phyloP scores from a whole-genome alignment of 2,797 vertebrate genomes.

The Acropternis orthonyx region DNA sequence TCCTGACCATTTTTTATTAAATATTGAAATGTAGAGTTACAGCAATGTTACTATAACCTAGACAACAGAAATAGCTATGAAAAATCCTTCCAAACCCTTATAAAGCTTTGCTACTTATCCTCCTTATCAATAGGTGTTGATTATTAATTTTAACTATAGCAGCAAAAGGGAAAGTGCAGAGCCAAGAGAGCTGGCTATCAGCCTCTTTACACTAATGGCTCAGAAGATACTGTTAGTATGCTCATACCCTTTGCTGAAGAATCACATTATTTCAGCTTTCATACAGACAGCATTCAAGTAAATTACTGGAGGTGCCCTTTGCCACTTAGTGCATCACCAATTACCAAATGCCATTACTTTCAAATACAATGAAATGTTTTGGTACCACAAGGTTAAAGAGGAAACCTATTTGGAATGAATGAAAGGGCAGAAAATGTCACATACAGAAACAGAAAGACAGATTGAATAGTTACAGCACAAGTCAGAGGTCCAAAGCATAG shows the following conservation, averaged over 20 bases:
- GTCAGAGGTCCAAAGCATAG: neutral
- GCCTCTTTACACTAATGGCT: neutral
- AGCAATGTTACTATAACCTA: neutral
- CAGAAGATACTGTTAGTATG: neutral
- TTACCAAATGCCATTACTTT: constrained; percentile 33
- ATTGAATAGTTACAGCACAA: constrained; percentile 7
- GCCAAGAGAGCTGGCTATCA: neutral
- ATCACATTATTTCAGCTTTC: constrained; percentile 24
- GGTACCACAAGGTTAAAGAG: constrained; percentile 42
- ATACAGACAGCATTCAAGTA: neutral
- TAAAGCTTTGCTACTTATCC: neutral
- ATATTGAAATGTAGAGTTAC: neutral
- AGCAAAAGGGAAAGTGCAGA: neutral
- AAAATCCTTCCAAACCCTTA: neutral
- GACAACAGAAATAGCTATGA: neutral
- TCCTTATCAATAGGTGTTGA: neutral
- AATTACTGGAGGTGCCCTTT: constrained; percentile 33
- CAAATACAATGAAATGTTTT: constrained; percentile 23
- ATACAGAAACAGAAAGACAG: neutral
- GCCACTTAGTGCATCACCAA: neutral
- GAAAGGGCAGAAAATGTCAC: constrained; percentile 49
- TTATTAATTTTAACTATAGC: neutral
- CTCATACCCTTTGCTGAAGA: neutral
- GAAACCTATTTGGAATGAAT: constrained; percentile 20
- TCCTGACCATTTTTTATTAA: neutral